Evolutionary conservation across 2,797 vertebrate genomes (phyloP).

Genomic region (Onychomys torridus): DNA sequence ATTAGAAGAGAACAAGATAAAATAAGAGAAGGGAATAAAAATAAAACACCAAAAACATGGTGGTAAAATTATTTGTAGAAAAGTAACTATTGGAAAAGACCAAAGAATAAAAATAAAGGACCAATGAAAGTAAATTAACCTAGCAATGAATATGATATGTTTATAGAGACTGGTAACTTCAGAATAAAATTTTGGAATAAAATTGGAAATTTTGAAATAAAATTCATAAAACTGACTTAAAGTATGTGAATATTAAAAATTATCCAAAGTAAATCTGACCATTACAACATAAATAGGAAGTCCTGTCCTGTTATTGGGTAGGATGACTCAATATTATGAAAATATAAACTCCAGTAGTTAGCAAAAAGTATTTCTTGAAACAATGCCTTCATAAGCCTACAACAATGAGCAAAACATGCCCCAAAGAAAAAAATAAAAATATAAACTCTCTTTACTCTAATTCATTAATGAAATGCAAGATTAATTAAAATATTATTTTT

Average conservation of each 20-base stretch:
- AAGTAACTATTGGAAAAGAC: not conserved
- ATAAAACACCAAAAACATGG: not conserved
- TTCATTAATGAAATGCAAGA: not conserved
- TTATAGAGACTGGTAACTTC: not conserved
- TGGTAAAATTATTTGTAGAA: not conserved
- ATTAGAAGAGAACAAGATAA: not conserved
- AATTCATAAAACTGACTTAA: not conserved
- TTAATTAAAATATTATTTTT: not conserved
- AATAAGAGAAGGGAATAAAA: not conserved
- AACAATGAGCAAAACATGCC: not conserved
- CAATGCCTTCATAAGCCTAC: not conserved
- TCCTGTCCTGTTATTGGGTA: not conserved
- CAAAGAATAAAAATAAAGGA: not conserved
- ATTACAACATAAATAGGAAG: not conserved
- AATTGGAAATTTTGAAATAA: not conserved
- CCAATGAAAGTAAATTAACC: not conserved
- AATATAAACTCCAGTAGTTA: not conserved
- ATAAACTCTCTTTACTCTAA: not conserved
- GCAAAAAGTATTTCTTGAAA: not conserved
- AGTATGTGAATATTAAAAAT: not conserved
- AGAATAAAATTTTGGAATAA: too few relatives aligned
- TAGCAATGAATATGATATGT: not conserved
- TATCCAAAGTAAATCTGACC: not conserved
- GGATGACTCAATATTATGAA: not conserved
- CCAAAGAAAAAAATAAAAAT: not conserved